A percentile compares a stretch with the other conserved stretches of the same genome.
Evolutionary conservation across 2,113 vertebrate genomes (phyloP).

Genomic region (Proterorhinus semilunaris): DNA sequence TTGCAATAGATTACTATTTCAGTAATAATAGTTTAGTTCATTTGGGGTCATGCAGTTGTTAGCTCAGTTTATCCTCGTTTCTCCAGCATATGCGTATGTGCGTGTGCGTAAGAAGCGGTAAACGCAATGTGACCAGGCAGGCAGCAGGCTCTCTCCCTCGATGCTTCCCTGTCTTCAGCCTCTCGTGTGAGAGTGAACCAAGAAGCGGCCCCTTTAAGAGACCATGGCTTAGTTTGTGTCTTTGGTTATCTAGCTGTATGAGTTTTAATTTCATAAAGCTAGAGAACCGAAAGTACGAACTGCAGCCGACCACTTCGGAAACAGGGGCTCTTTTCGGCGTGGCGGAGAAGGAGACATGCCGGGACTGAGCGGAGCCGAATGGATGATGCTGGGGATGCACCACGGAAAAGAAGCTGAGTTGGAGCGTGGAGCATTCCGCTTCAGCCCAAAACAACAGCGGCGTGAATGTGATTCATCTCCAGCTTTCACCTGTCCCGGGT

Average conservation of each 20-base stretch:
- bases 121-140: slow-evolving; percentile 51
- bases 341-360: slow-evolving; percentile 42
- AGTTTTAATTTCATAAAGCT: slow-evolving; percentile 99
- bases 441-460: slow-evolving; percentile 11
- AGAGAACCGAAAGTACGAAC: slow-evolving; percentile 98
- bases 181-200: slow-evolving; percentile 32
- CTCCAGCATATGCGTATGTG: slow-evolving; percentile 16
- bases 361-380: slow-evolving; percentile 32
- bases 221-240: slow-evolving; percentile 86
- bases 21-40: too few relatives aligned
- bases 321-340: slow-evolving; percentile 34
- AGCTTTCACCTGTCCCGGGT: slow-evolving; percentile 6
- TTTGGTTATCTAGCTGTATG: slow-evolving; percentile 99
- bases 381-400: slow-evolving; percentile 54
- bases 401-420: slow-evolving; percentile 20
- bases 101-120: slow-evolving; percentile 39
- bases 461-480: slow-evolving; percentile 3
- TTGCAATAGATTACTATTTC: too few relatives aligned
- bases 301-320: slow-evolving; percentile 73
- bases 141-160: slow-evolving; percentile 10
- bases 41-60: background rate
- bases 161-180: slow-evolving; percentile 4
- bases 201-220: slow-evolving; percentile 78
- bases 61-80: background rate
- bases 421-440: slow-evolving; percentile 11